Evolutionary conservation across 2,113 vertebrate genomes (phyloP).

Genomic region (Anthoscopus minutus): DNA sequence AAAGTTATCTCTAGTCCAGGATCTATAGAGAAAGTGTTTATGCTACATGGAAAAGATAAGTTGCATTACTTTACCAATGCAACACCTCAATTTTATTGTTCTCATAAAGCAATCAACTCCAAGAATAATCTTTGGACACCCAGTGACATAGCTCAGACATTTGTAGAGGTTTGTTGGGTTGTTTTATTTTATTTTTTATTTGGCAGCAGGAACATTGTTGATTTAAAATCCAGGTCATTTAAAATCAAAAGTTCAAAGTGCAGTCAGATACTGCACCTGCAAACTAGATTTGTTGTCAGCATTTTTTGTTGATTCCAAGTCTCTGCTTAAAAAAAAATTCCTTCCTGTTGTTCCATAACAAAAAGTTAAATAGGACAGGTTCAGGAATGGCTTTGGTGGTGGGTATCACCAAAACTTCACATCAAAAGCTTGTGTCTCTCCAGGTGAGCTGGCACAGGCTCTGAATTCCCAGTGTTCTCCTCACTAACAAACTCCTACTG

Average conservation of each 20-base stretch:
- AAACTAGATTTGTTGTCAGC: background rate
- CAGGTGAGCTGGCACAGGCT: background rate
- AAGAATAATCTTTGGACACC: background rate
- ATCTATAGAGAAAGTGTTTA: background rate
- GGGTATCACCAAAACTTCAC: background rate
- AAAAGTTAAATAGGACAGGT: background rate
- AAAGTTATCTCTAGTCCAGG: background rate
- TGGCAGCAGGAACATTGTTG: background rate
- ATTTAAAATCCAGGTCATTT: background rate
- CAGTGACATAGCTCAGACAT: background rate
- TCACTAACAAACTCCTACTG: background rate
- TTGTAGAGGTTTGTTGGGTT: background rate
- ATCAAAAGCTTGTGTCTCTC: background rate
- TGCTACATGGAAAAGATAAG: background rate
- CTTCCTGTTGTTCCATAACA: background rate
- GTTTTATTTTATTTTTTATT: background rate
- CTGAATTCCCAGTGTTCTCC: background rate
- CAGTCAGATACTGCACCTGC: background rate
- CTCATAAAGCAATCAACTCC: background rate
- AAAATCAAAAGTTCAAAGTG: slow-evolving; percentile 33
- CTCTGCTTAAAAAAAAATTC: background rate
- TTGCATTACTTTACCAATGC: background rate
- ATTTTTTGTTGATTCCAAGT: background rate
- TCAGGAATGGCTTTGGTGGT: background rate
- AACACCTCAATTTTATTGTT: background rate